phyloP scores from a whole-genome alignment of 2,888 invertebrate species.

The Seladonia tumulorum region DNA sequence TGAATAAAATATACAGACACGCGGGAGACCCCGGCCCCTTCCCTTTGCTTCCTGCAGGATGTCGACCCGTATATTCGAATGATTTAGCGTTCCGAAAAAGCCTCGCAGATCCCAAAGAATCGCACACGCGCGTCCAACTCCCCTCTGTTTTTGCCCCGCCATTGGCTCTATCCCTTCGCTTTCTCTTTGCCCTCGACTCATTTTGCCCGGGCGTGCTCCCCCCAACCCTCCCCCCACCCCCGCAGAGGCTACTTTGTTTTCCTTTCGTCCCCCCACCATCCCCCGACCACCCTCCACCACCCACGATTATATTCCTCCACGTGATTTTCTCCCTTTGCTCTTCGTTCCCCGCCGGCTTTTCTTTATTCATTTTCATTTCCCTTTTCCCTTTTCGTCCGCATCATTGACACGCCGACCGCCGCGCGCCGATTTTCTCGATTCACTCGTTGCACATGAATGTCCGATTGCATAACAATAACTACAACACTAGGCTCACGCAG shows the following conservation, averaged over 20 bases:
- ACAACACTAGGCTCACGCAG: too few relatives aligned
- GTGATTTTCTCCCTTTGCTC: background rate
- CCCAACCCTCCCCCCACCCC: too few relatives aligned
- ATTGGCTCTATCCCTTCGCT: background rate
- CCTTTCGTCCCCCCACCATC: background rate
- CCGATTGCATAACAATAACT: too few relatives aligned
- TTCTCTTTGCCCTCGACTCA: background rate
- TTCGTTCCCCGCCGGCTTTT: background rate
- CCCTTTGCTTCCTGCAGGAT: slow-evolving; percentile 49
- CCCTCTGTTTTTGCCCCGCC: background rate
- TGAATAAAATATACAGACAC: slow-evolving; percentile 76
- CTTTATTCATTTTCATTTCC: background rate
- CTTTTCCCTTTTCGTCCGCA: background rate
- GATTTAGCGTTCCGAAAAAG: slow-evolving; percentile 72
- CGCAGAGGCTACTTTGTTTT: background rate
- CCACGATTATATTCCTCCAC: slow-evolving; percentile 22
- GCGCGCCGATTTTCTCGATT: too few relatives aligned
- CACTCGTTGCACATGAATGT: too few relatives aligned
- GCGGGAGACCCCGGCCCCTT: slow-evolving; percentile 54
- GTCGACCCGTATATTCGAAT: slow-evolving; percentile 58
- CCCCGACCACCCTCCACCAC: background rate
- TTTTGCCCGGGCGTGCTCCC: background rate
- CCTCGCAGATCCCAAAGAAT: slow-evolving; percentile 63
- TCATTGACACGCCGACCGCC: background rate
- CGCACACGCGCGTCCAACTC: slow-evolving; percentile 58